Evolutionary conservation across 2,113 vertebrate species (phyloP), one percentile per base, ranked within the genome.

Genomic region (Alectura lathami): DNA sequence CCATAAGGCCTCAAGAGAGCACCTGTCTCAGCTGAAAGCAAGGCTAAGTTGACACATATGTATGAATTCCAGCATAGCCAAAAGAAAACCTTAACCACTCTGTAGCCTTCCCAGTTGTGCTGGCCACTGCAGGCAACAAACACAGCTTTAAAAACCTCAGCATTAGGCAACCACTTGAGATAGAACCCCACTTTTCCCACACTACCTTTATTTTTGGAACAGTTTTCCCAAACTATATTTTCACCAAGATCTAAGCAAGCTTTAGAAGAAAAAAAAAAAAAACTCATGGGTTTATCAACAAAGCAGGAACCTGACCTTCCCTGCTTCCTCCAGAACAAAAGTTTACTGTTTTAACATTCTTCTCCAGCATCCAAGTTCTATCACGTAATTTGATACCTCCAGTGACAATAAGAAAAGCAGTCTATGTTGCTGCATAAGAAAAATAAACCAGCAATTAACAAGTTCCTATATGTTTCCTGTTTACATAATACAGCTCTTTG

Each of bases 401-500:
- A 38, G 63, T 66, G 91, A 93, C 93, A 96, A 72, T 89, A 94
- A 94, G 91, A 84, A 96, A 95, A 92, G 60, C 75, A 81, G 76
- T 34, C 76, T 94, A 69, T 4, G 2, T 66, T 93, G 74, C 93
- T 85, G 74, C 78, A 66, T n/a, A 93, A 96, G 91, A 87, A 96
- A 95, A 96, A 97, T 92, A 93, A 91, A 95, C 89, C 77, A 66
- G 70, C 84, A 92, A 92, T 96, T 97, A 94, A 89, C 91, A 96
- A 94, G 95, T 96, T 94, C 81, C 94, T 94, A 43, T 91, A 91
- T 83, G 84, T 91, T 97, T 96, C 95, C 96, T 96, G 94, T 93
- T 96, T 95, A 89, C 68, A 88, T 88, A 94, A 80, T 91, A 83
- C 40, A 62, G 48, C 70, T 38, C 62, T 88, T 88, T 92, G 0